phyloP scores from a whole-genome alignment of 2,113 vertebrate species.

The Lipophrys pholis region DNA sequence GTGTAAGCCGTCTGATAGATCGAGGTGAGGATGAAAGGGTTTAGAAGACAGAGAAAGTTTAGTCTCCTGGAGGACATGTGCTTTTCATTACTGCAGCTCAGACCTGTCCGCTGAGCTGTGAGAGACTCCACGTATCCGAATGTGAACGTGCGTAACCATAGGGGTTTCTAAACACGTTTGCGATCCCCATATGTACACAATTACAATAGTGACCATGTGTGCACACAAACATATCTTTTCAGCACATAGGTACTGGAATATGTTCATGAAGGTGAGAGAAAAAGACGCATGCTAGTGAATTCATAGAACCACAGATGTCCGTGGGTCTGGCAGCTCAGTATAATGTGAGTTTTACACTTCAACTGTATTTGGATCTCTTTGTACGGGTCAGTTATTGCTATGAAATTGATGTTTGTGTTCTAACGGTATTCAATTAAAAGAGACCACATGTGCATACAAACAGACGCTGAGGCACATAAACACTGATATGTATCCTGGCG shows the following conservation, averaged over 20 bases:
- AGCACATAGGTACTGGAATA: constrained; percentile 9
- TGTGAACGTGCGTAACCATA: constrained; percentile 36
- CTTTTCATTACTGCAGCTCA: constrained; percentile 73
- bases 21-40: constrained; percentile 63
- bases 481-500: constrained; percentile 10
- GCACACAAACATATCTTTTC: not conserved
- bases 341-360: too few relatives aligned
- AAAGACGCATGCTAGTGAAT: too few relatives aligned
- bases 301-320: too few relatives aligned
- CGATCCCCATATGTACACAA: constrained; percentile 27
- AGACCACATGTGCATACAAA: not conserved
- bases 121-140: constrained; percentile 59
- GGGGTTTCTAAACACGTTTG: constrained; percentile 41
- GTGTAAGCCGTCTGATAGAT: constrained; percentile 56
- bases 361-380: too few relatives aligned
- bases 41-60: constrained; percentile 72
- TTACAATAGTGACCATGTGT: constrained; percentile 1
- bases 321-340: too few relatives aligned
- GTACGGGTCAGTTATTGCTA: too few relatives aligned
- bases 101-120: constrained; percentile 71
- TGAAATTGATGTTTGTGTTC: not conserved
- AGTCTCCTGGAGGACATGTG: constrained; percentile 73
- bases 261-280: not conserved
- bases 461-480: constrained; percentile 1
- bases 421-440: constrained; percentile 20